Percentiles rank a stretch among this genome's conserved stretches.
phyloP scores from a whole-genome alignment of 2,888 invertebrate genomes.

The Microctonus aethiopoides region DNA sequence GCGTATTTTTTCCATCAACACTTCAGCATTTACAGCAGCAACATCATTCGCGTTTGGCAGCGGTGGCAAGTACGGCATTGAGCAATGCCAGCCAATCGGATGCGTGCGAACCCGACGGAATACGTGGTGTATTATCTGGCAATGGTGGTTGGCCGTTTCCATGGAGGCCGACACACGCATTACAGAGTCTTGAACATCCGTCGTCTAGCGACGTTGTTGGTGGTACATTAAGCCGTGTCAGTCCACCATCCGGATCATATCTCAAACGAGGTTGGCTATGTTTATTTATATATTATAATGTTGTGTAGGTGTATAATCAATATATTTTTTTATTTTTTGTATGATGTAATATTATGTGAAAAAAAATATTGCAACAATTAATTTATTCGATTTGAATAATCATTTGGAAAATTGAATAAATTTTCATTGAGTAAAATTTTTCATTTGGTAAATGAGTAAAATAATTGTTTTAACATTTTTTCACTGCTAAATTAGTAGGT shows the following conservation, averaged over 20 bases:
- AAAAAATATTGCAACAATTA: too few species aligned
- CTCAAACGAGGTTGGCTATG: slow-evolving; percentile 61
- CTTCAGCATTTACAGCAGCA: slow-evolving; percentile 61
- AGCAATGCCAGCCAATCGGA: slow-evolving; percentile 59
- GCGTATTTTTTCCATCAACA: slow-evolving; percentile 63
- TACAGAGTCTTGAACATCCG: slow-evolving; percentile 62
- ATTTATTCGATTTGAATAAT: too few species aligned
- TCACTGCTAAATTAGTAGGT: too few species aligned
- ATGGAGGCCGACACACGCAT: slow-evolving; percentile 62
- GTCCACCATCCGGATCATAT: slow-evolving; percentile 62
- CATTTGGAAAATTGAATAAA: too few species aligned
- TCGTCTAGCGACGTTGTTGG: slow-evolving; percentile 57
- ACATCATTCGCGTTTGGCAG: slow-evolving; percentile 59
- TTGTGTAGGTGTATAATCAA: too few species aligned
- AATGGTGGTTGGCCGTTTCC: slow-evolving; percentile 64
- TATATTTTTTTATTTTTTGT: too few species aligned
- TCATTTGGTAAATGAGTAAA: too few species aligned
- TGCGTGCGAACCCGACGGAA: slow-evolving; percentile 55
- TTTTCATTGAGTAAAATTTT: too few species aligned
- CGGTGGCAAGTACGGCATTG: slow-evolving; percentile 55
- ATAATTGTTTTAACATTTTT: too few species aligned
- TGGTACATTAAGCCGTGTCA: slow-evolving; percentile 59
- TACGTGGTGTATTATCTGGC: slow-evolving; percentile 58
- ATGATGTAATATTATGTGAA: not conserved
- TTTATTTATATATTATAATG: too few species aligned